Base-by-base conservation (phyloP, 2,113 vertebrate species). In the Cololabis saira region DNA sequence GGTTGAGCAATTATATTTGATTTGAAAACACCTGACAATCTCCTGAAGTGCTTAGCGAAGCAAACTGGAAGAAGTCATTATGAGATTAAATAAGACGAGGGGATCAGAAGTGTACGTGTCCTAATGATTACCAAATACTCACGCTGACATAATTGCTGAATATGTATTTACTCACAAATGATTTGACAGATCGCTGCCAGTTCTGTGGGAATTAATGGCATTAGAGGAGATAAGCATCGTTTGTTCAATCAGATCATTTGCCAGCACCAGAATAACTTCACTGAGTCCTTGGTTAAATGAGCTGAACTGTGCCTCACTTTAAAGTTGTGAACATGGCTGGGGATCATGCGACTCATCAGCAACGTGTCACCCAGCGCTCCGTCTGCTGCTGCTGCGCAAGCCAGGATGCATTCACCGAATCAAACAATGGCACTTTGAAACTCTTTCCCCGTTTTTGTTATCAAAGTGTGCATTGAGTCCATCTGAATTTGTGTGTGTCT, bases 221-320 rank as follows among this genome's bases (percentile, higher is more conserved):
- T 85, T 82, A 81, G 33, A 52, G 58, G 74, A 80, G 85, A 78
- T 88, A 80, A 84, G 60, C 71, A 55, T 80, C 53, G 72, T 81
- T 83, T 84, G 67, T 71, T 53, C 27, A 18, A 50, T 53, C 41
- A 78, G 69, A 74, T 80, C 61, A 74, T 80, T 75, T 0, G 16
- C 44, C 41, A 27, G 17, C 13, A 76, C 24, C 40, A 54, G 50
- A 60, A 69, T 61, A 54, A 70, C 51, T 56, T 30, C 52, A 13
- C 61, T 55, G 69, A 59, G 53, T 80, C 62, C 55, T 56, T 54
- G 70, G 33, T 70, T 55, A 71, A 75, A 64, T 53, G 42, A 16
- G 55, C 11, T 1, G 60, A 33, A 21, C n/a, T 59, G 33, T 47
- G 48, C 52, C 30, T 19, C 30, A 82, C 80, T 80, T 89, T 67